Conservation (phyloP, 2,888 invertebrate genomes). For the Quadroppia sp. region DNA sequence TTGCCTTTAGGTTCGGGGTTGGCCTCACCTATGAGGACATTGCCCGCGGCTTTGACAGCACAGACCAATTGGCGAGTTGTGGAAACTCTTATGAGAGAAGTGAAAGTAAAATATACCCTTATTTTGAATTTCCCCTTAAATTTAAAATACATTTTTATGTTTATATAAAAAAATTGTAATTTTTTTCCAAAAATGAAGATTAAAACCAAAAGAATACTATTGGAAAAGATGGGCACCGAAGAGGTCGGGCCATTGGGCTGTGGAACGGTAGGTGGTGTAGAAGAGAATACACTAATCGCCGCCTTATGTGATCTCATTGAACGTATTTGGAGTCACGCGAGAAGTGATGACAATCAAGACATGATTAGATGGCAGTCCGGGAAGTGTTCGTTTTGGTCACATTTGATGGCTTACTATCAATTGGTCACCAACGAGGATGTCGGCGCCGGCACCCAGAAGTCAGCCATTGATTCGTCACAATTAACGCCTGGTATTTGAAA, state of each 20-base stretch:
- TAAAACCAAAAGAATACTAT: conserved; percentile 88
- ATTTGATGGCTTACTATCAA: conserved; percentile 83
- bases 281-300: conserved; percentile 96
- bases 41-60: conserved; percentile 76
- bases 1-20: background rate
- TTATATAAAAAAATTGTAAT: background rate
- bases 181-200: conserved; percentile 44
- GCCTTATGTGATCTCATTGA: conserved; percentile 94
- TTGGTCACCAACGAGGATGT: conserved; percentile 50
- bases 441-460: background rate
- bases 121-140: background rate
- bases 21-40: conserved; percentile 42
- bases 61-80: conserved; percentile 98
- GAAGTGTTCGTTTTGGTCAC: conserved; percentile 71
- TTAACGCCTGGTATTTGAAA: conserved; percentile 5
- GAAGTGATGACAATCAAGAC: conserved; percentile 56
- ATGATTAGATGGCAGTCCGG: conserved; percentile 31
- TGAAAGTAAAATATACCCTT: conserved; percentile 26
- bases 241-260: conserved; percentile 70
- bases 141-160: too few relatives aligned
- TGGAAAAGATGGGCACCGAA: conserved; percentile 96
- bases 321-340: conserved; percentile 94
- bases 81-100: conserved; percentile 85
- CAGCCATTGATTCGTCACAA: background rate
- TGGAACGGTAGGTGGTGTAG: conserved; percentile 50